Base-by-base conservation (phyloP, 1,140 invertebrate species). In the Tetranychus cinnabarinus region DNA sequence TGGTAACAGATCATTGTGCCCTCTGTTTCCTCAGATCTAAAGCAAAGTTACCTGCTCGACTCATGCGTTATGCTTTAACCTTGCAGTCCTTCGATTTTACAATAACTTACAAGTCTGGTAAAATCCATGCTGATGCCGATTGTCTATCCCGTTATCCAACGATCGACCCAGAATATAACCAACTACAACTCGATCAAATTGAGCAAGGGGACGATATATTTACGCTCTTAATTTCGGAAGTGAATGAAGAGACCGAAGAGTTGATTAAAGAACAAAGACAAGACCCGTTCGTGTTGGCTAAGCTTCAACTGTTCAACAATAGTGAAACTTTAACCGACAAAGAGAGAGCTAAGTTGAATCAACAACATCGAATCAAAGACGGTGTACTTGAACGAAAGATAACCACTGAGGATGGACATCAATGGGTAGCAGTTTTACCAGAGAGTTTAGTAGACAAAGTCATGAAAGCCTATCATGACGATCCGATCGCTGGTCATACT, bases 1-100 rank as follows among this genome's bases (percentile, higher is more conserved):
- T 69, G 8, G 62, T 23, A 23, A 69, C 68, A 1, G 66, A 72
- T 58, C 70, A 71, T 58, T 45, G 37, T 33, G 23, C 34, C 50
- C 36, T 61, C 2, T 61, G 50, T 31, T 55, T 10, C 4, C n/a
- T 61, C 2, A 54, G 7, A 13, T 31, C 13, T 3, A 65, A 63
- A 35, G 47, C 34, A 45, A 55, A 64, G 6, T 13, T 61, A 4
- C 3, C 47, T 4, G 34, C 56, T 12, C 35, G 63, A 54, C 35
- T 69, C 33, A 58, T 46, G n/a, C 56, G 65, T n/a, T 69, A 67
- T 64, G 57, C 64, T 4, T 31, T 65, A 6, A 56, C 61, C 45
- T 47, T 69, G 12, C 54, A 65, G 45, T 56, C 65, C 23, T 67
- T 55, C 58, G 61, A 66, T 7, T 67, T 62, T 34, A 52, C 59